phyloP scores from a whole-genome alignment of 2,113 vertebrate genomes.

The Equus przewalskii region DNA sequence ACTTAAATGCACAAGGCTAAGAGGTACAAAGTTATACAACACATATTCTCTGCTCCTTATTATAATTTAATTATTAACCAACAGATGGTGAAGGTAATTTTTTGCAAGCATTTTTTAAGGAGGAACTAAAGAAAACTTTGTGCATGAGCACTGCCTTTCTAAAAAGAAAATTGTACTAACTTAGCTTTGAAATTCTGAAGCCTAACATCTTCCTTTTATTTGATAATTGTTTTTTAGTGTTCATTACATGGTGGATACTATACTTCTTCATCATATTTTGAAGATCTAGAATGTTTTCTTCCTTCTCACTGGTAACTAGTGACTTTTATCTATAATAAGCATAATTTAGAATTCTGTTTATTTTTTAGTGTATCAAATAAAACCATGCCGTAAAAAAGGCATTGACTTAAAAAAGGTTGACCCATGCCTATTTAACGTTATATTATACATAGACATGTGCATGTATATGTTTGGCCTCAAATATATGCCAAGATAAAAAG shows the following conservation, averaged over 20 bases:
- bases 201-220: not conserved
- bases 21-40: not conserved
- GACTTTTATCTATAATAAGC: not conserved
- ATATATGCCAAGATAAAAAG: not conserved
- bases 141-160: not conserved
- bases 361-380: not conserved
- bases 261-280: not conserved
- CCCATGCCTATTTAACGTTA: not conserved
- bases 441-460: not conserved
- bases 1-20: not conserved
- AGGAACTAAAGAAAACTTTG: not conserved
- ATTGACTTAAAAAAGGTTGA: not conserved
- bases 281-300: not conserved
- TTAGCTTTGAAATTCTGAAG: not conserved
- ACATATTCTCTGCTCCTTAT: not conserved
- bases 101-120: not conserved
- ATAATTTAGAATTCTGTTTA: not conserved
- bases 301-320: not conserved
- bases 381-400: slow-evolving; percentile 1
- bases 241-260: not conserved
- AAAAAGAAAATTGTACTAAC: not conserved
- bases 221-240: not conserved
- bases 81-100: not conserved
- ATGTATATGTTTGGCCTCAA: not conserved
- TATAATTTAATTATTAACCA: slow-evolving; percentile 17